Base-by-base conservation (phyloP, 2,888 invertebrate species). In the Panopea generosa region DNA sequence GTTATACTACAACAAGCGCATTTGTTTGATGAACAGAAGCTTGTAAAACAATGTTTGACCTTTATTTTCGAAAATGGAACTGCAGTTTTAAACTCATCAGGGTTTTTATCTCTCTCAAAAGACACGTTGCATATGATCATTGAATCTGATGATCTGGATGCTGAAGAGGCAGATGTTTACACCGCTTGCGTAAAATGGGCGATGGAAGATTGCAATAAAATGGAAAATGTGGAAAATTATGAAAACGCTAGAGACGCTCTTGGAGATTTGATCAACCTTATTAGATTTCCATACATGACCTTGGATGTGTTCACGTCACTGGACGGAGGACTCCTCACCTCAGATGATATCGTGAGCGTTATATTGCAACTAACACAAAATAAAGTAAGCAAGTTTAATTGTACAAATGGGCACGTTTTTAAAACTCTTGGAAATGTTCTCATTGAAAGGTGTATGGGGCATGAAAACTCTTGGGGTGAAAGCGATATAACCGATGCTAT, bases 91-190 rank as follows among this genome's bases (percentile, higher is more conserved):
- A 66, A 55, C 7, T 94, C 94, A 4, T 85, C 88, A 84, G 93
- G 93, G 50, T 93, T 95, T 52, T 93, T 95, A 78, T 95, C 96
- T 72, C 92, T 96, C 27, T 94, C 94, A 9, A 94, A 94, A 77
- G 94, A 94, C 49, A 95, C 95, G 79, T 93, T 96, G 38, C 93
- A 94, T 4, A 93, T 94, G 38, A 95, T 96, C 60, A 94, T 95
- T 0, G 93, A 93, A 63, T 94, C 96, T 4, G 95, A 96, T 77
- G 95, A 95, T 2, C 91, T 97, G 57, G 93, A 94, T 71, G 94
- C 96, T 7, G 93, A 94, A 26, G 85, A 85, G 62, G 50, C 73
- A n/a, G 61, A 70, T 7, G 67, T 85, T 9, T 86, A 82, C 52
- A 66, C 52, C 26, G 77, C 79, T 0, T 80, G 81, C 18, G 38